Base-by-base conservation (phyloP, 2,888 invertebrate species). In the Emmelina monodactyla region DNA sequence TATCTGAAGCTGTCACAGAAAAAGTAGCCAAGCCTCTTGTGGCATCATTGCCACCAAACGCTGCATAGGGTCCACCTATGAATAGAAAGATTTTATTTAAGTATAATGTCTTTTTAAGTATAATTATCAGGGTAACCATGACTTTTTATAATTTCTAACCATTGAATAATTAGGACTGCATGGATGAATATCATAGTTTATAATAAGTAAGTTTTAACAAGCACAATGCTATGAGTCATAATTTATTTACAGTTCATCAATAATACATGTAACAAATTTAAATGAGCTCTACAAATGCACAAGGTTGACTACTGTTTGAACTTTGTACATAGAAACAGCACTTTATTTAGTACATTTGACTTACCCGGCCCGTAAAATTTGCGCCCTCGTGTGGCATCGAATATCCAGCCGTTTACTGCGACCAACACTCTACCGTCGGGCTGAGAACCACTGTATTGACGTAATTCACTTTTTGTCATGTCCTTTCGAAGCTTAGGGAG, bases 1-100 rank as follows among this genome's bases (percentile, higher is more conserved):
- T 89, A 34, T 90, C 86, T 42, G 88, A 86, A 33, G 87, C 83
- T 33, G 88, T 86, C 32, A 97, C 88, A 22, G 90, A 90, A 70
- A 98, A 98, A 42, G 94, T 97, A 28, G 96, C 97, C 35, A 98
- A 81, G 25, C 95, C 95, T 62, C 97, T 84, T 3, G 97, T 94
- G 32, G 97, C 97, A 84, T 98, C 97, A 49, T 89, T 86, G 4
- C 97, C 98, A 45, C 93, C 97, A 71, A 97, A 97, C 14, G 92
- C 88, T 37, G 92, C 88, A 80, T 98, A 98, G 16, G 94, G 94
- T 37, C 94, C 97, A 57, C 92, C 96, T 97, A 39, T 2, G 38
- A 40, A 31, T 13, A 14, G 12, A 5, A 6, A 5, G 9, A 35
- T 36, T 32, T 36, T 28, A 28, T 25, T 32, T 12, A 31, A 28